Conservation (phyloP, 2,888 invertebrate species). For the Ormyrus pomaceus region DNA sequence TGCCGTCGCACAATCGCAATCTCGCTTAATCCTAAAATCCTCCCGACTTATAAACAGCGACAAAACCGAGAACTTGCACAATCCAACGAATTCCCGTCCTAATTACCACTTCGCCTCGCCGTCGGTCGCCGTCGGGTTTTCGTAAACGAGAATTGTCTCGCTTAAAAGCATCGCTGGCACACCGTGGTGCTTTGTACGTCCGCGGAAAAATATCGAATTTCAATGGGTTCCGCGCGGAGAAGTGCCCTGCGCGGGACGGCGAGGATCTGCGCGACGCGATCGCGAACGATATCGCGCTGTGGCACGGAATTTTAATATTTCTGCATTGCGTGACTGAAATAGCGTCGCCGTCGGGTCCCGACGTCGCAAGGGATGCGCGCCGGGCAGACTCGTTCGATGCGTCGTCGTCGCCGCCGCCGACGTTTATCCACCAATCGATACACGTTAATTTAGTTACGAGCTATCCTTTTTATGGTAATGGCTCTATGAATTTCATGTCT, state of each 20-base stretch:
- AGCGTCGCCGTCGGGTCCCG: constrained; percentile 40
- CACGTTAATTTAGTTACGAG: constrained; percentile 48
- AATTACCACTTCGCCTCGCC: too few species aligned
- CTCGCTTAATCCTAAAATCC: too few species aligned
- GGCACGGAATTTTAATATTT: constrained; percentile 63
- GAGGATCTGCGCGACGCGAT: constrained; percentile 24
- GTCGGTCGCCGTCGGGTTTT: too few species aligned
- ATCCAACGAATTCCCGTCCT: too few species aligned
- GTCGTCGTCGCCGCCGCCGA: constrained; percentile 11
- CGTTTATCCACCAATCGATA: constrained; percentile 35
- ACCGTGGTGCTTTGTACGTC: background rate
- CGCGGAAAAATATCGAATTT: constrained; percentile 53
- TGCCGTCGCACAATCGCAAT: too few species aligned
- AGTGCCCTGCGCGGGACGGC: background rate
- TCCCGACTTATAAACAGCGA: too few species aligned
- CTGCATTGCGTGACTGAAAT: constrained; percentile 61
- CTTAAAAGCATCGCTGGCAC: too few species aligned
- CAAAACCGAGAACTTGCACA: too few species aligned
- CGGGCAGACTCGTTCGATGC: background rate
- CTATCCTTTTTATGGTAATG: constrained; percentile 18
- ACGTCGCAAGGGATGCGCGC: background rate
- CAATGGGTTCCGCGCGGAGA: constrained; percentile 38
- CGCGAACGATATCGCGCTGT: constrained; percentile 60
- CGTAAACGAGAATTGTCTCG: too few species aligned
- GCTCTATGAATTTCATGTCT: constrained; percentile 14